Evolutionary conservation across 2,888 invertebrate species (phyloP), one percentile per base, ranked within the genome.

Genomic region (Osmoderma eremita): DNA sequence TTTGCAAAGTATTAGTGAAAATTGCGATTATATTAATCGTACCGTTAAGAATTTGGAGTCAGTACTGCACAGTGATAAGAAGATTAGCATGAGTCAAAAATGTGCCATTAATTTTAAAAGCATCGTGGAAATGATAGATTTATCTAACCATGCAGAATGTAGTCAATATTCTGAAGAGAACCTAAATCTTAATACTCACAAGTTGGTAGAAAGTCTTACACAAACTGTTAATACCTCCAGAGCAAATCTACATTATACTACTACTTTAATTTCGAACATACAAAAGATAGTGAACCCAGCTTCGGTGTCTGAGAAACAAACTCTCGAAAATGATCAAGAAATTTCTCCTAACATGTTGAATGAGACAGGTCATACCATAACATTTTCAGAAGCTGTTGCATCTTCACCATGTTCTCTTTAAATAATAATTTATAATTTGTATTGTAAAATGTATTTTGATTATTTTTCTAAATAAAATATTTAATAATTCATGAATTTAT

Each of bases 11-110:
- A 53, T 51, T 39, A 24, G 22, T 5, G 15, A 30, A 53, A 65
- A 65, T 30, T 6, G 42, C 8, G 39, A 42, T 30, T 30, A 41
- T 24, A 13, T 68, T 10, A 68, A 61, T 8, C 45, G 50, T 5
- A 42, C 49, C 12, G 36, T 42, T 10, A 36, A 1, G 1, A 42
- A n/a, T 22, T 17, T 68, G 12, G n/a, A 51, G 22, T 24, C 39
- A 6, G 10, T 48, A 12, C 38, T 68, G 24, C 42, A 68, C 1
- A 30, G 36, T 17, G 50, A 50, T 4, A 51, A 38, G 3, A 68
- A 65, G 42, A 42, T 68, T 17, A 48, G 18, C 10, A 65, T 68
- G 65, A 49, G 51, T 15, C 58, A 68, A 20, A 61, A 68, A 24
- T 54, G 51, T 65, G 68, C 58, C 1, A 17, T 45, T 12, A 49